These are phyloP conservation scores for Drosophila mettleri DNA, from an alignment of 2,888 invertebrate genomes.

Conservation along the genomic window DNA sequence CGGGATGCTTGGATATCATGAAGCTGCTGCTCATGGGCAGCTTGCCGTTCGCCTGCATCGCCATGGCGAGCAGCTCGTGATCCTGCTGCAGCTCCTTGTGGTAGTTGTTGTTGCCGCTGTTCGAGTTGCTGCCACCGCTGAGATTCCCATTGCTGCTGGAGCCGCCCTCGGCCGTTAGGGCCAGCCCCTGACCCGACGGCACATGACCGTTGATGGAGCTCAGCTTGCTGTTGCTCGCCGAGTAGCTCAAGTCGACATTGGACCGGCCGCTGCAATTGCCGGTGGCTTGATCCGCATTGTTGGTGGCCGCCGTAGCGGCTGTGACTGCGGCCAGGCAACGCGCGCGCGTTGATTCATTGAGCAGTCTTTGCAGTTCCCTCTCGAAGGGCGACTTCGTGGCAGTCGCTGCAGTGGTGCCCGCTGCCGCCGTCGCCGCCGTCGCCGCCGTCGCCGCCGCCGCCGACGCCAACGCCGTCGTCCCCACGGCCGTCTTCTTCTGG, in stretches of 20 bases:
- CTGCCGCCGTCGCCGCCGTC: slow-evolving; percentile 9
- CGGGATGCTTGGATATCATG: slow-evolving; percentile 87
- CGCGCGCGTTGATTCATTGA: slow-evolving; percentile 87
- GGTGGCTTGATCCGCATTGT: slow-evolving; percentile 61
- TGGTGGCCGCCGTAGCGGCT: slow-evolving; percentile 57
- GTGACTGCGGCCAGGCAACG: slow-evolving; percentile 71
- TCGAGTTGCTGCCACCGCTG: slow-evolving; percentile 81
- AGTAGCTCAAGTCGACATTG: slow-evolving; percentile 82
- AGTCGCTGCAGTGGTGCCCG: slow-evolving; percentile 69
- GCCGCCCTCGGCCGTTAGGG: slow-evolving; percentile 31
- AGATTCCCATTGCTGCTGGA: slow-evolving; percentile 82
- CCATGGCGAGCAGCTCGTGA: slow-evolving; percentile 50
- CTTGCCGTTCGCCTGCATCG: slow-evolving; percentile 70
- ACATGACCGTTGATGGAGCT: slow-evolving; percentile 75
- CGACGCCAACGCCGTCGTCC: slow-evolving; percentile 2
- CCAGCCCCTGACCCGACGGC: slow-evolving; percentile 22
- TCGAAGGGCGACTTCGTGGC: slow-evolving; percentile 89
- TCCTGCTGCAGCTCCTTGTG: slow-evolving; percentile 48
- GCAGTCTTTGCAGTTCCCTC: slow-evolving; percentile 91
- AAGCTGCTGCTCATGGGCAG: slow-evolving; percentile 84
- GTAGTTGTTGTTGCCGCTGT: slow-evolving; percentile 80
- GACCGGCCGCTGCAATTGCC: slow-evolving; percentile 82
- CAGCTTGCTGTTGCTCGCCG: slow-evolving; percentile 83
- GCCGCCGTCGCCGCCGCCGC: slow-evolving; percentile 1
- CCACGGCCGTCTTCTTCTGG: slow-evolving; percentile 45